These are phyloP conservation scores for Yponomeuta cagnagella DNA, from an alignment of 2,888 invertebrate species.

Conservation along the genomic window DNA sequence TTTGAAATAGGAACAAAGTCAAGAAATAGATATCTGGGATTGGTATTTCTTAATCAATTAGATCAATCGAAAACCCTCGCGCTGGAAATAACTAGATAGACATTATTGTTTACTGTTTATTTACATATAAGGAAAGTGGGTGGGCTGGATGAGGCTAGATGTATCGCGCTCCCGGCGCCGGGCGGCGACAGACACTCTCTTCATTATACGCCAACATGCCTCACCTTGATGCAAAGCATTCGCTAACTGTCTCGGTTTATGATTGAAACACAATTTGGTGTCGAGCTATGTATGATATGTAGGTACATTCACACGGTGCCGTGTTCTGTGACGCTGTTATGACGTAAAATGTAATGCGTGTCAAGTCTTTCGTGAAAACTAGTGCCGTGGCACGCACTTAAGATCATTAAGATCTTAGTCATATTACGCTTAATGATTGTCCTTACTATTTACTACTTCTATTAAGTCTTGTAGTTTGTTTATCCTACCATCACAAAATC, in stretches of 20 bases:
- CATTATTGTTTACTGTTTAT: too few species aligned
- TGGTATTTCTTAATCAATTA: too few species aligned
- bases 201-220: background rate
- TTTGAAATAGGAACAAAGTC: too few species aligned
- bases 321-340: background rate
- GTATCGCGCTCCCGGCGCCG: conserved; percentile 1
- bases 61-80: too few species aligned
- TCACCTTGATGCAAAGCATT: background rate
- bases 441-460: too few species aligned
- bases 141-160: background rate
- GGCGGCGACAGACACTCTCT: background rate
- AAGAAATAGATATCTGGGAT: too few species aligned
- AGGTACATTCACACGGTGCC: background rate
- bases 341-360: background rate
- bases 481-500: too few species aligned
- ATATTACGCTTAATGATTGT: too few species aligned
- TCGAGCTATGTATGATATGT: background rate
- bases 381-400: background rate
- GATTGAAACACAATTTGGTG: background rate
- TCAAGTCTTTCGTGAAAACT: background rate
- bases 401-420: too few species aligned
- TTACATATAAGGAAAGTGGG: background rate
- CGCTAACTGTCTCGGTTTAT: background rate
- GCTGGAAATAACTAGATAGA: too few species aligned
- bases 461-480: too few species aligned